A percentile compares a stretch with the other conserved stretches of the same genome.
These are phyloP conservation scores for Hippopotamus amphibius DNA, from an alignment of 2,113 vertebrate species.

Conservation along the genomic window DNA sequence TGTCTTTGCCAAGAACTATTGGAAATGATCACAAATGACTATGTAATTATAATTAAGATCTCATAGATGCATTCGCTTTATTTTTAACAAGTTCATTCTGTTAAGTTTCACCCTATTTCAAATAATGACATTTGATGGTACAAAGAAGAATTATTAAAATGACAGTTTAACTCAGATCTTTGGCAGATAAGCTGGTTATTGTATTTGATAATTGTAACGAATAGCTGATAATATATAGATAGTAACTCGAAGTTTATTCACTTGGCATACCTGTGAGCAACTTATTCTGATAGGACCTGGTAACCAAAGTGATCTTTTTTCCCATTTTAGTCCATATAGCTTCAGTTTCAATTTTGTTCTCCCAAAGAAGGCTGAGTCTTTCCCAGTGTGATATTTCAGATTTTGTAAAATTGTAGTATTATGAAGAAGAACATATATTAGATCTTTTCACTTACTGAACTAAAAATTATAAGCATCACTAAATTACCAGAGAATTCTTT, in stretches of 20 bases:
- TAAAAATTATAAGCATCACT: constrained; percentile 66
- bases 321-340: not conserved
- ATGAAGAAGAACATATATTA: constrained; percentile 56
- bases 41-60: constrained; percentile 82
- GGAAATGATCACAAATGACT: constrained; percentile 70
- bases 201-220: constrained; percentile 50
- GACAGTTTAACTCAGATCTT: constrained; percentile 54
- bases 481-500: constrained; percentile 72
- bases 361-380: not conserved
- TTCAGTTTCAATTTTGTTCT: constrained; percentile 61
- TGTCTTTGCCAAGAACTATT: constrained; percentile 75
- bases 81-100: constrained; percentile 77
- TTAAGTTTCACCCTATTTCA: constrained; percentile 69
- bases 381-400: constrained; percentile 20
- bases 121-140: constrained; percentile 36
- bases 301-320: not conserved
- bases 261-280: not conserved
- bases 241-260: constrained; percentile 27
- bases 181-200: constrained; percentile 54
- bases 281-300: constrained; percentile 16
- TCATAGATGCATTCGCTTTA: constrained; percentile 46
- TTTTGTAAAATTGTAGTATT: constrained; percentile 69
- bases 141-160: constrained; percentile 70
- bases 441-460: constrained; percentile 29
- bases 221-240: constrained; percentile 10